Conservation (phyloP, 1,140 invertebrate genomes). For the Argopecten irradians region DNA sequence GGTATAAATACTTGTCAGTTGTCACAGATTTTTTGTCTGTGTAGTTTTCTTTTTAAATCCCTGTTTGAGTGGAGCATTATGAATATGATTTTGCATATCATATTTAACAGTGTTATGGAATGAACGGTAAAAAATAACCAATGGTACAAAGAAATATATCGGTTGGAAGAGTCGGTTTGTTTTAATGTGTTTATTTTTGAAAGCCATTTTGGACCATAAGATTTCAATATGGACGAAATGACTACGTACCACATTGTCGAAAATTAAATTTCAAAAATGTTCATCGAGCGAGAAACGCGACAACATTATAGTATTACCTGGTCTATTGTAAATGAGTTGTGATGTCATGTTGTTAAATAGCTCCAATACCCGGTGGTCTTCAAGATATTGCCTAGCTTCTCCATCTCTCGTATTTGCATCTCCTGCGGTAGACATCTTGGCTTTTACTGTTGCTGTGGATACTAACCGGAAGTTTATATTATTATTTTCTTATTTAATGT, state of each 20-base stretch:
- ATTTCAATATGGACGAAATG: not conserved
- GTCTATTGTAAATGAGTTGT: conserved; percentile 64
- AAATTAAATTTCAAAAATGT: not conserved
- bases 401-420: conserved; percentile 35
- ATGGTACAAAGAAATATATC: too few species aligned
- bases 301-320: conserved; percentile 51
- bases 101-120: too few species aligned
- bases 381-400: conserved; percentile 65
- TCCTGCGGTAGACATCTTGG: conserved; percentile 48
- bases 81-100: too few species aligned
- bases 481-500: not conserved
- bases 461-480: not conserved
- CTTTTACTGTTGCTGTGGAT: conserved; percentile 43
- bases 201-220: not conserved
- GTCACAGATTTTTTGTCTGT: too few species aligned
- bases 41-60: too few species aligned
- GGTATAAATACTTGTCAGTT: too few species aligned
- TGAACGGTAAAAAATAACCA: too few species aligned
- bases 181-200: too few species aligned
- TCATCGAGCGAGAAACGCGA: not conserved
- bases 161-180: too few species aligned
- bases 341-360: conserved; percentile 68
- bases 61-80: too few species aligned
- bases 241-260: not conserved
- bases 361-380: conserved; percentile 65